Base-by-base conservation (phyloP, 2,888 invertebrate genomes). In the Lampropteryx suffumata region DNA sequence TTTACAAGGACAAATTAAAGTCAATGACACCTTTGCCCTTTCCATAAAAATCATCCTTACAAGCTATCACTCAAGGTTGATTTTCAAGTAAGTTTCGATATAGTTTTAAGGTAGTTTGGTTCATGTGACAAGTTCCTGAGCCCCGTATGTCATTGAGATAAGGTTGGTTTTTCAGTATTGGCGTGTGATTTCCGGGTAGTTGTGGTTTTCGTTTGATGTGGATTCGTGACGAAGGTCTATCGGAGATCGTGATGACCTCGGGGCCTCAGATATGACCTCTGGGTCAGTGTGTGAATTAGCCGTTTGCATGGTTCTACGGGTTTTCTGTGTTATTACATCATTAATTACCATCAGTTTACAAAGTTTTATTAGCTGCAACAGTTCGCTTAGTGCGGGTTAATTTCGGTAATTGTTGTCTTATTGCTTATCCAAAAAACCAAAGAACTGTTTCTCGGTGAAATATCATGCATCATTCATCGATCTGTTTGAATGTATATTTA, bases 191-290 rank as follows among this genome's bases (percentile, higher is more conserved):
- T 47, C 21, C 33, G 40, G 40, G 11, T 55, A 45, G 48, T 53
- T 50, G 41, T 14, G 12, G 36, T 35, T 10, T 21, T 10, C 41
- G 45, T 52, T 57, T 53, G 51, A 54, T 52, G 43, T 41, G 48
- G 48, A 48, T 41, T 50, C 26, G 32, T 57, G 55, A 59, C 57
- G 55, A 53, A 59, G 57, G 59, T 57, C 48, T 39, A 24, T 48
- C 35, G 35, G 24, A 35, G 36, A 55, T 57, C 47, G 45, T 37
- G 59, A 57, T 59, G 45, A 52, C 59, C 57, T 48, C 44, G 34
- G 52, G 57, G 50, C 41, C 40, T 36, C 28, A 39, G 52, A 52
- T 57, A 37, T 50, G 54, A 52, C 51, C 59, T 52, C 36, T 41
- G 48, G 37, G 53, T 49, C 42, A 42, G 29, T 37, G 33, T 34